A percentile compares a stretch with the other conserved stretches of the same genome.
Evolutionary conservation across 2,888 invertebrate genomes (phyloP).

Genomic region (Nyleta sp.): DNA sequence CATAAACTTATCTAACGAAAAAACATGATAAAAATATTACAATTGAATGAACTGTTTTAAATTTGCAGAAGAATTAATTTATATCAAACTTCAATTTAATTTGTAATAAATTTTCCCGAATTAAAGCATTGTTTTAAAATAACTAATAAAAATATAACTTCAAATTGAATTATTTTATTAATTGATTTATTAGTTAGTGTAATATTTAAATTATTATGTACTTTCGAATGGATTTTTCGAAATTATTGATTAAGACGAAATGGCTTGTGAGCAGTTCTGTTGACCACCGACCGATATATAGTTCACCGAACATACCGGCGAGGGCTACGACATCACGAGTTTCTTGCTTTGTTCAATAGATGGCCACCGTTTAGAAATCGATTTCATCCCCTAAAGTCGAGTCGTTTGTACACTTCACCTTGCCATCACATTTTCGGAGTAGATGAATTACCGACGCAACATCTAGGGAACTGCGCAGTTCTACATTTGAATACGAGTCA

Average conservation of each 20-base stretch:
- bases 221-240: too few species aligned
- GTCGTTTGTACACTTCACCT: slow-evolving; percentile 63
- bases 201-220: too few species aligned
- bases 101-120: too few species aligned
- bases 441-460: slow-evolving; percentile 79
- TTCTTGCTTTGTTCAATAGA: slow-evolving; percentile 77
- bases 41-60: too few species aligned
- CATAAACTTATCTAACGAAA: too few species aligned
- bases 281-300: slow-evolving; percentile 80
- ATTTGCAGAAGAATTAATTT: too few species aligned
- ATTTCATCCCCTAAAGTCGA: slow-evolving; percentile 77
- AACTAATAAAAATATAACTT: too few species aligned
- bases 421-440: slow-evolving; percentile 70
- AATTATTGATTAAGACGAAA: slow-evolving; percentile 43
- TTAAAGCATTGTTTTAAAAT: too few species aligned
- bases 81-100: too few species aligned
- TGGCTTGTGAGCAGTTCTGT: slow-evolving; percentile 44
- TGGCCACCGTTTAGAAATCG: slow-evolving; percentile 78
- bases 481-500: slow-evolving; percentile 11
- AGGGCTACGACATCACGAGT: slow-evolving; percentile 73
- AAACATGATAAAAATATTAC: too few species aligned
- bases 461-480: slow-evolving; percentile 16
- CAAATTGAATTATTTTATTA: too few species aligned
- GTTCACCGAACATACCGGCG: slow-evolving; percentile 77
- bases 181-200: too few species aligned